Base-by-base conservation (phyloP, 2,797 vertebrate species). In the Gallinago nigripennis region DNA sequence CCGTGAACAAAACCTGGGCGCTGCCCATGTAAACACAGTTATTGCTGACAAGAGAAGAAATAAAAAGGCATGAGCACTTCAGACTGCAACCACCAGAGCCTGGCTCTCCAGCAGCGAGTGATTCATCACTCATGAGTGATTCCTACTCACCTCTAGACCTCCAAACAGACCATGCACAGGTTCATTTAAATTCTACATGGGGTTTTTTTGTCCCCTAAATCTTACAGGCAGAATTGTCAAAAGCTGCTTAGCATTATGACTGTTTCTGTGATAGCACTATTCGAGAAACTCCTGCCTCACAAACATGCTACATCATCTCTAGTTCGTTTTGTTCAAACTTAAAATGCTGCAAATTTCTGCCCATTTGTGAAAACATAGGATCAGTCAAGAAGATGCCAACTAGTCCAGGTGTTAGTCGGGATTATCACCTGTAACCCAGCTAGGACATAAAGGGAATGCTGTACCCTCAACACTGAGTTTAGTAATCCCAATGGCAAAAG, bases 11-110 rank as follows among this genome's bases (percentile, higher is more conserved):
- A 86, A 64, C 24, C 39, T 33, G 24, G 65, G n/a, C 56, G 27
- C 33, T 86, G n/a, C 50, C 70, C 82, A 25, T 0, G 0, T 57
- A 41, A 82, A 56, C 63, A n/a, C 2, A 1, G 23, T 24, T 73
- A 66, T 12, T 87, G 79, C 95, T 96, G 92, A 84, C 79, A 23
- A 25, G 82, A 66, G 66, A 70, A 86, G 85, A 46, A 69, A 60
- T 35, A 46, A 53, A 39, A 51, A 46, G 17, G 23, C 73, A 17
- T 17, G 12, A 78, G 48, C 9, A 12, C 28, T 68, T 69, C 16
- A 78, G 81, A 66, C 56, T 61, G 64, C 86, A 92, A 18, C 37
- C 50, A 24, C 28, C 41, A 16, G 48, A 45, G 48, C 53, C 73
- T 66, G 35, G 33, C 43, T 54, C 27, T 73, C 48, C 24, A n/a